Evolutionary conservation across 2,113 vertebrate species (phyloP).

Genomic region (Sceloporus undulatus): DNA sequence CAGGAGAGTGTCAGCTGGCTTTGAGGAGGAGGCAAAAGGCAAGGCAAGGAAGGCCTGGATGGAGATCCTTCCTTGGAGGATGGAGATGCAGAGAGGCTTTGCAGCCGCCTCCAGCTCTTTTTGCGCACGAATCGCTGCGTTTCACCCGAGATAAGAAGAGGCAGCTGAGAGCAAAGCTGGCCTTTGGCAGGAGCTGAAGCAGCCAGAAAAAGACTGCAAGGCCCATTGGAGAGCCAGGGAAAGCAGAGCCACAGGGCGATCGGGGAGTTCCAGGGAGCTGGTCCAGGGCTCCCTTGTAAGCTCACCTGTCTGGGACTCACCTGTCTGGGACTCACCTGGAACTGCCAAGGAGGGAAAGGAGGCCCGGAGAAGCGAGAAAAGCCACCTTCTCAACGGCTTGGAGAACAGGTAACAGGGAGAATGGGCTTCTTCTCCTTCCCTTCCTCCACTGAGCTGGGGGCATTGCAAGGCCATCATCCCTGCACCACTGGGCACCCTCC

Average conservation of each 20-base stretch:
- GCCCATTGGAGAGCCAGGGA: not conserved
- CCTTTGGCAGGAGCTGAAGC: not conserved
- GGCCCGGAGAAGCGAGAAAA: slow-evolving; percentile 49
- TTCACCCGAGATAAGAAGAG: slow-evolving; percentile 68
- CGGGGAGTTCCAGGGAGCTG: too few species aligned
- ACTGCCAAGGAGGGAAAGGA: not conserved
- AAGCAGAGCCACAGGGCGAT: not conserved
- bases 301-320: not conserved
- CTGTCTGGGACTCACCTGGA: not conserved
- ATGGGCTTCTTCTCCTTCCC: too few species aligned
- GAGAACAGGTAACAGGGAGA: slow-evolving; percentile 11
- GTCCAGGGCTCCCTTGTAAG: too few species aligned
- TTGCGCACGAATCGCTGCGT: slow-evolving; percentile 79
- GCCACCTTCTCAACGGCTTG: slow-evolving; percentile 65
- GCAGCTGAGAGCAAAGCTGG: slow-evolving; percentile 29
- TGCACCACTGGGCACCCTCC: too few species aligned
- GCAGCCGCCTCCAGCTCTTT: slow-evolving; percentile 45
- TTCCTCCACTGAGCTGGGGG: not conserved
- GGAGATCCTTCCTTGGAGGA: too few species aligned
- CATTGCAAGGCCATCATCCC: too few species aligned
- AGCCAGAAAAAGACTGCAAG: too few species aligned
- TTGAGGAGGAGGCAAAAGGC: too few species aligned
- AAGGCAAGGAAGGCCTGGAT: too few species aligned
- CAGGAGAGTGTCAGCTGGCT: too few species aligned
- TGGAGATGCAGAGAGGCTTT: not conserved